Conservation (phyloP, 2,113 vertebrate species). For the Pungitius pungitius region DNA sequence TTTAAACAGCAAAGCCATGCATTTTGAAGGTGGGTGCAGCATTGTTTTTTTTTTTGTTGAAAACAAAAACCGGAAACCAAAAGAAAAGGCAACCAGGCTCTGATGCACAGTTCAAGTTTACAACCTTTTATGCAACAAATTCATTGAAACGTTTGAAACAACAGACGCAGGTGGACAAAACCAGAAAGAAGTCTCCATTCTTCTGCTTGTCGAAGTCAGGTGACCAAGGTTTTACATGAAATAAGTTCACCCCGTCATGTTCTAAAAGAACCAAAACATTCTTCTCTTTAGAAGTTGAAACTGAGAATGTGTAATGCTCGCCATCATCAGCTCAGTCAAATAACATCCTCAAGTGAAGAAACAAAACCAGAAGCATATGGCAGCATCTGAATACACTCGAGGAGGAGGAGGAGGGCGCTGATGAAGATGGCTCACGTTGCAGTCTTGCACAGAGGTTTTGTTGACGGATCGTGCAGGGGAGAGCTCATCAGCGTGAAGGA, state of each 20-base stretch:
- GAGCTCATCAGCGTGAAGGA: slow-evolving; percentile 95
- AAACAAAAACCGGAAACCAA: neutral
- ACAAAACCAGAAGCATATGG: slow-evolving; percentile 43
- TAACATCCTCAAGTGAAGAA: slow-evolving; percentile 43
- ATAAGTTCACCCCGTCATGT: neutral
- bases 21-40: neutral
- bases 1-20: neutral
- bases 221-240: neutral
- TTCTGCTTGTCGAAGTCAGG: too few species aligned
- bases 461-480: slow-evolving; percentile 85
- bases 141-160: neutral
- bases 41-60: neutral
- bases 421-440: slow-evolving; percentile 67
- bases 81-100: neutral
- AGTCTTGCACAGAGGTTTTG: slow-evolving; percentile 86
- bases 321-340: slow-evolving; percentile 41
- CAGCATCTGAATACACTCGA: slow-evolving; percentile 53
- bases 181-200: neutral
- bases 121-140: neutral
- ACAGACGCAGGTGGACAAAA: neutral
- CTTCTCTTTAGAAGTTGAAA: slow-evolving; percentile 5
- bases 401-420: slow-evolving; percentile 55
- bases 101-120: neutral
- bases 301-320: slow-evolving; percentile 23
- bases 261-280: neutral